phyloP scores from a whole-genome alignment of 2,113 vertebrate species.

The Sciurus niger region DNA sequence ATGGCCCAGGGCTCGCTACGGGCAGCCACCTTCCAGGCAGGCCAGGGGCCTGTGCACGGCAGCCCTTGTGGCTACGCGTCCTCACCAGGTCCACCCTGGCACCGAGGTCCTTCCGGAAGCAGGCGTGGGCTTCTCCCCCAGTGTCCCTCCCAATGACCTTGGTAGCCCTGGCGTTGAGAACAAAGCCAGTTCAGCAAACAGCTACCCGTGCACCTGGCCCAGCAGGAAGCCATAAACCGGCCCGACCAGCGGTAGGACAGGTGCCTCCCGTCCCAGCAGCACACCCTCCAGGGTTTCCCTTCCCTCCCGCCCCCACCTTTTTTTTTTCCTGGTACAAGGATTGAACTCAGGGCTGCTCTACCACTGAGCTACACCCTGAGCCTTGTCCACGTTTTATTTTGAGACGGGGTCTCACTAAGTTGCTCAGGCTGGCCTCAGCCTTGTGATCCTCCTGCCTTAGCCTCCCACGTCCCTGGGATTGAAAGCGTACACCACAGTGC shows the following conservation, averaged over 20 bases:
- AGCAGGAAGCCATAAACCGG: background rate
- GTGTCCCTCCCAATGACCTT: background rate
- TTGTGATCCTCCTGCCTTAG: no score
- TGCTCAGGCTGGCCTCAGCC: no score
- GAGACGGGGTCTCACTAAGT: no score
- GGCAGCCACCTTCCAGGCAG: background rate
- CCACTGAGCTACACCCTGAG: no score
- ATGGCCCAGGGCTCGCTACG: background rate
- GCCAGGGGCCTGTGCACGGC: slow-evolving; percentile 18
- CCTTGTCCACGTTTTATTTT: no score
- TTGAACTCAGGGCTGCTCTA: no score
- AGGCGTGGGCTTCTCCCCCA: background rate
- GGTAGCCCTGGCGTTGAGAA: slow-evolving; percentile 43
- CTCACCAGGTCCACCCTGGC: slow-evolving; percentile 36
- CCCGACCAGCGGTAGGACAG: background rate
- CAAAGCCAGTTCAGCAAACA: background rate
- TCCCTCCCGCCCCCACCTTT: background rate
- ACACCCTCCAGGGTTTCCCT: background rate
- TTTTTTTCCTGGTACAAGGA: no score
- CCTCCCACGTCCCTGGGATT: no score
- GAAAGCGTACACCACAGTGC: no score
- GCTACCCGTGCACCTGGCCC: background rate
- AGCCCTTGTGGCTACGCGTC: background rate
- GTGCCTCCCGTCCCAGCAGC: rapidly evolving
- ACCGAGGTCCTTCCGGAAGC: background rate